Evolutionary conservation across 2,797 vertebrate genomes (phyloP), one percentile per base, ranked within the genome.

Genomic region (Notoglanidium macrostoma): DNA sequence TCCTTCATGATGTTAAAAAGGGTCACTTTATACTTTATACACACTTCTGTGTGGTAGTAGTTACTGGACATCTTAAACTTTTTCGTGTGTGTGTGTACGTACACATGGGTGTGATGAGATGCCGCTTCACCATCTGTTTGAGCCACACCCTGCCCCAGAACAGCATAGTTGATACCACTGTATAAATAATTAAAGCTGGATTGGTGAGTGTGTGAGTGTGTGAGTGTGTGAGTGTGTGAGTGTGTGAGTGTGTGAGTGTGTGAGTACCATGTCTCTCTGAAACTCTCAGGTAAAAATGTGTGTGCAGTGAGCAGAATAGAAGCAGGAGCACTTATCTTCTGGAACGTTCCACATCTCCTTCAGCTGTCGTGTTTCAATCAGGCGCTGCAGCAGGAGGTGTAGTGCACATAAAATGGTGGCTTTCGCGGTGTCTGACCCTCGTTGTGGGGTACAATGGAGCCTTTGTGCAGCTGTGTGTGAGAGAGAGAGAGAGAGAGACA

Each of bases 401-500:
- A 46, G 86, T 46, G 73, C 19, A 72, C 23, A 79, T 70, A 65
- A 87, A 87, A 83, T 87, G 86, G 78, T 74, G 67, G 68, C 68
- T 87, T 63, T 17, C 2, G 73, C 92, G 92, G 92, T 93, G 90
- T 93, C 92, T 94, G 95, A 95, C 95, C 95, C 93, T 89, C 92
- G 94, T 95, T 95, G 93, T 93, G 91, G 90, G 88, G 57, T 23
- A 96, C 94, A 96, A 95, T 94, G 93, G 87, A n/a, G 78, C 85
- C 92, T 95, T 95, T 96, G 94, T 96, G 90, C 88, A 82, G 88
- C 32, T 85, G 87, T 67, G 21, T 61, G 92, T 85, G 40, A 1
- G 35, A 0, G 35, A 40, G 87, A 49, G 40, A 1, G 35, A 0
- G 35, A 40, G 87, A 49, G n/a, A 67, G 2, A 40, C 29, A 57